phyloP scores from a whole-genome alignment of 2,113 vertebrate species.

The Eurypyga helias region DNA sequence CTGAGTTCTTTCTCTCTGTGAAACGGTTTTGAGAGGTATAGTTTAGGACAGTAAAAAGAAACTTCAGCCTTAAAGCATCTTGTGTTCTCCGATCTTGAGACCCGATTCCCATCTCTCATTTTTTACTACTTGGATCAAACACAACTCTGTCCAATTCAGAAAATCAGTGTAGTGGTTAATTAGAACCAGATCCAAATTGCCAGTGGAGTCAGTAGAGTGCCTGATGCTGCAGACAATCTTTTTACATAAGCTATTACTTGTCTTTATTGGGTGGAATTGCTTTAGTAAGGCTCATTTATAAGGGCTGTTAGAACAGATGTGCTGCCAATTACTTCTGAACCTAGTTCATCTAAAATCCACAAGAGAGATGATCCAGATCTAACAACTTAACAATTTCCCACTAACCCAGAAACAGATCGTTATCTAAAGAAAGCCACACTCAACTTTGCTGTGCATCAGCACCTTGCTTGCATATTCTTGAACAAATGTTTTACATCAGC shows the following conservation, averaged over 20 bases:
- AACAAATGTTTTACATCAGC: not conserved
- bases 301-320: not conserved
- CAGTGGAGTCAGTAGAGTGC: not conserved
- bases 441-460: constrained; percentile 1
- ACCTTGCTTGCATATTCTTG: not conserved
- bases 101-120: not conserved
- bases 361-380: constrained; percentile 1
- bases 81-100: not conserved
- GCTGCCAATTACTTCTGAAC: constrained; percentile 27
- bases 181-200: not conserved
- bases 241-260: not conserved
- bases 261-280: constrained; percentile 6
- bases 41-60: not conserved
- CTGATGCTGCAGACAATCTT: not conserved
- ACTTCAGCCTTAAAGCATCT: not conserved
- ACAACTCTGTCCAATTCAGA: not conserved
- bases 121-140: not conserved
- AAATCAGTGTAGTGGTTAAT: not conserved
- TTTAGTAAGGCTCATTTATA: not conserved
- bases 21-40: not conserved
- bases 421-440: not conserved
- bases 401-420: constrained; percentile 15
- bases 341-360: not conserved
- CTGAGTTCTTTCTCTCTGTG: not conserved
- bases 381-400: not conserved